Percentiles rank a stretch among this genome's conserved stretches.
phyloP scores from a whole-genome alignment of 2,113 vertebrate species.

The Hyaena hyaena region DNA sequence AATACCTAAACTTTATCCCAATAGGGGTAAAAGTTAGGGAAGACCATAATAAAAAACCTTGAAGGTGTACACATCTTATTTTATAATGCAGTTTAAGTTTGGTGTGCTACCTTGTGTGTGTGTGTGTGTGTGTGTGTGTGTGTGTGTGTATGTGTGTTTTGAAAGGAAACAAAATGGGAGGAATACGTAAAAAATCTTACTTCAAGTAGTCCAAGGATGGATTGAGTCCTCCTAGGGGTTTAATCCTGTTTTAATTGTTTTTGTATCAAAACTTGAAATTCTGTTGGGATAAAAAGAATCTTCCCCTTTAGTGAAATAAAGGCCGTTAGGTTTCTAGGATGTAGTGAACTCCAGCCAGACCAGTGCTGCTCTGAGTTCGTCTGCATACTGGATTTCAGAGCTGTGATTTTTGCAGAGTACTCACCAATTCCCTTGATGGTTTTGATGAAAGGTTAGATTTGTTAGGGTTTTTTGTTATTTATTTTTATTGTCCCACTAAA shows the following conservation, averaged over 20 bases:
- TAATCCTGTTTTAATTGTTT: slow-evolving; percentile 52
- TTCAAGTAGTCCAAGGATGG: slow-evolving; percentile 29
- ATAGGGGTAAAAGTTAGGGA: not conserved
- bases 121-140: too few relatives aligned
- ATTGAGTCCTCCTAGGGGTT: not conserved
- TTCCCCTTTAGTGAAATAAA: slow-evolving; percentile 38
- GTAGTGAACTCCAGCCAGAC: not conserved
- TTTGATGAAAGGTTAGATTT: slow-evolving; percentile 56
- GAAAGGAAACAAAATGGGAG: slow-evolving; percentile 20
- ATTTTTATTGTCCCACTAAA: slow-evolving; percentile 40
- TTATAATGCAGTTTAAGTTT: slow-evolving; percentile 17
- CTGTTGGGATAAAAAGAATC: slow-evolving; percentile 25
- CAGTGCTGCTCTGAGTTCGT: not conserved
- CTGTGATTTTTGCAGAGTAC: not conserved
- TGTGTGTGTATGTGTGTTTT: not conserved
- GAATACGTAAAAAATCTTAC: not conserved
- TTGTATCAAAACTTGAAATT: slow-evolving; percentile 67
- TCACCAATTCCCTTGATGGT: not conserved
- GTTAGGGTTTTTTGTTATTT: not conserved
- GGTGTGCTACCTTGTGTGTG: not conserved
- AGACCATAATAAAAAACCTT: not conserved
- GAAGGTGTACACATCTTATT: not conserved
- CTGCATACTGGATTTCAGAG: not conserved
- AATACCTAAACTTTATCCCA: slow-evolving; percentile 32
- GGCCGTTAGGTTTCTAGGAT: not conserved